Base-by-base conservation (phyloP, 92 coral and sea anemone genomes). In the Plumapathes pennacea region DNA sequence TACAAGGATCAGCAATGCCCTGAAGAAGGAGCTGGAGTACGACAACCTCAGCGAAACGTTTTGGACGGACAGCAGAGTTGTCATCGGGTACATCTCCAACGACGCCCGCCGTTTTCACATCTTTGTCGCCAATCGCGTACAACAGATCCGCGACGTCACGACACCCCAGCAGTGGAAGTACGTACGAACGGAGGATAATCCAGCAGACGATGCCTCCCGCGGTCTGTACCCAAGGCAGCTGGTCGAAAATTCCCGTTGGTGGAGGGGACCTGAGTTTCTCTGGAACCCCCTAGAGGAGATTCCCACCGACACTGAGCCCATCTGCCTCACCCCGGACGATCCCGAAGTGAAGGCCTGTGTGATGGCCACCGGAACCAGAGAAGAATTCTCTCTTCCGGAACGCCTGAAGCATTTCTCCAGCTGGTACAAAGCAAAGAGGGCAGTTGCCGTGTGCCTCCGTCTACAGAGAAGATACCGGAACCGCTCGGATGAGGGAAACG, bases 191-290 rank as follows among this genome's bases (percentile, higher is more conserved):
- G 25, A 64, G 37, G n/a, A n/a, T n/a, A n/a, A n/a, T n/a, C n/a
- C n/a, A n/a, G n/a, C n/a, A n/a, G n/a, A n/a, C n/a, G n/a, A 50
- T 39, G 82, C 67, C 26, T 64, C 76, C 14, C 74, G 75, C 2
- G 67, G 74, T 6, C 75, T 51, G 15, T 43, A 31, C 24, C 61
- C 78, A 23, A 27, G 46, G 19, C 47, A 65, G 14, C 36, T 65
- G 0, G 26, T 50, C 17, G 26, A 24, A 8, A 48, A 33, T 5
- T 15, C 41, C 1, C 31, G 59, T 13, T 54, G 75, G 52, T 41
- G 52, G 46, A 17, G 14, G n/a, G n/a, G n/a, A n/a, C n/a, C n/a
- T n/a, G n/a, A n/a, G n/a, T n/a, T n/a, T n/a, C n/a, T n/a, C n/a
- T 25, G 44, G 42, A 22, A 36, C 7, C 41, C 21, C 3, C 12